These are phyloP conservation scores for Sarcophaga variegata DNA, from an alignment of 2,888 invertebrate genomes.

Conservation along the genomic window DNA sequence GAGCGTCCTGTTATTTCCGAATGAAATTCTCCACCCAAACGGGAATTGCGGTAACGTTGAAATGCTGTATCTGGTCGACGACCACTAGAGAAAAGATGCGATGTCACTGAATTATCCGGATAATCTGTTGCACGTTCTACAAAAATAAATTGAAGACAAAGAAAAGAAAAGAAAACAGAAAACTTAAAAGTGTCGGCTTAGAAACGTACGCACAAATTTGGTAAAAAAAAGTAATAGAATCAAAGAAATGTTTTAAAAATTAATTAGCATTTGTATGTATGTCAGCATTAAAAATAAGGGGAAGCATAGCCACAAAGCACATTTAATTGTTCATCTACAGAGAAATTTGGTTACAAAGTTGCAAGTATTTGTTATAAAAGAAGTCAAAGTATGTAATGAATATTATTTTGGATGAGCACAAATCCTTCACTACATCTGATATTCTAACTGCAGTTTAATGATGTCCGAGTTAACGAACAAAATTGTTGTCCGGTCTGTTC, in stretches of 20 bases:
- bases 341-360: no score
- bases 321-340: background rate
- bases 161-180: no score
- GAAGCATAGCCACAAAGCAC: background rate
- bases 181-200: slow-evolving; percentile 15
- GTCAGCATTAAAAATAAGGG: background rate
- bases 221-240: slow-evolving; percentile 5
- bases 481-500: no score
- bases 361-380: no score
- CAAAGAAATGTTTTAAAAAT: slow-evolving; percentile 27
- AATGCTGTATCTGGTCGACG: slow-evolving; percentile 94
- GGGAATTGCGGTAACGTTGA: slow-evolving; percentile 90
- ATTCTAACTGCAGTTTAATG: no score
- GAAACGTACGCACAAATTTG: background rate
- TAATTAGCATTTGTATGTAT: slow-evolving; percentile 44
- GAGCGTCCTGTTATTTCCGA: slow-evolving; percentile 94
- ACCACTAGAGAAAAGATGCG: slow-evolving; percentile 91
- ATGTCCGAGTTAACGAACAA: no score
- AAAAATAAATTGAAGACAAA: slow-evolving; percentile 39
- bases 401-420: no score
- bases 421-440: no score
- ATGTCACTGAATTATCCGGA: slow-evolving; percentile 92
- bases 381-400: no score
- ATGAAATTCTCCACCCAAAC: slow-evolving; percentile 93
- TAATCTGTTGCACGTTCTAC: slow-evolving; percentile 94